These are phyloP conservation scores for Botia kubotai DNA, from an alignment of 2,797 vertebrate genomes.

Conservation along the genomic window DNA sequence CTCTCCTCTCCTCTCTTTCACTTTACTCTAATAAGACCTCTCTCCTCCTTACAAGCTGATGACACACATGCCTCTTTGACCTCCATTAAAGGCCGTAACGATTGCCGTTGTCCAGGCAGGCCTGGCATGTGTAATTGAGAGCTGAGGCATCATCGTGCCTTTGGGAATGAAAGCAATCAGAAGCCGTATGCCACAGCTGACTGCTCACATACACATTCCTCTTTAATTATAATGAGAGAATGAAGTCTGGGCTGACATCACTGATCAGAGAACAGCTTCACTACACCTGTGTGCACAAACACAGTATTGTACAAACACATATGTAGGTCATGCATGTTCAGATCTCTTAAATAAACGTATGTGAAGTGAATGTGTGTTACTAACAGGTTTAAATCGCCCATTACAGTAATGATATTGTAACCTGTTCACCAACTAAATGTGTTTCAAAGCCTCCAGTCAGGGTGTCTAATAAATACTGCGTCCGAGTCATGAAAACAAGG, in stretches of 20 bases:
- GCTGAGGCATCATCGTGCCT: slow-evolving; percentile 37
- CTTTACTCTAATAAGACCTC: slow-evolving; percentile 23
- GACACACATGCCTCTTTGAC: slow-evolving; percentile 35
- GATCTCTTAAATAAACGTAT: neutral
- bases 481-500: neutral
- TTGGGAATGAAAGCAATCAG: slow-evolving; percentile 55
- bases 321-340: neutral
- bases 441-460: neutral
- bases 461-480: neutral
- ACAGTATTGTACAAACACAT: neutral
- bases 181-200: slow-evolving; percentile 23
- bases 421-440: neutral
- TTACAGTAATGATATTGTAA: neutral
- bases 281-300: slow-evolving; percentile 1
- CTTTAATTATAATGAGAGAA: slow-evolving; percentile 45
- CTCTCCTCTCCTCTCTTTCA: neutral
- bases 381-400: neutral
- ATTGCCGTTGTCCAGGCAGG: slow-evolving; percentile 48
- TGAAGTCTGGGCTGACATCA: slow-evolving; percentile 35
- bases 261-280: neutral
- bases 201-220: slow-evolving; percentile 37
- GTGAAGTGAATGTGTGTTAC: neutral
- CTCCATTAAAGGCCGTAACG: slow-evolving; percentile 40
- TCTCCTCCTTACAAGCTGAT: slow-evolving; percentile 35
- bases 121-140: slow-evolving; percentile 43